Base-by-base conservation (phyloP, 2,113 vertebrate species). In the Camelus bactrianus region DNA sequence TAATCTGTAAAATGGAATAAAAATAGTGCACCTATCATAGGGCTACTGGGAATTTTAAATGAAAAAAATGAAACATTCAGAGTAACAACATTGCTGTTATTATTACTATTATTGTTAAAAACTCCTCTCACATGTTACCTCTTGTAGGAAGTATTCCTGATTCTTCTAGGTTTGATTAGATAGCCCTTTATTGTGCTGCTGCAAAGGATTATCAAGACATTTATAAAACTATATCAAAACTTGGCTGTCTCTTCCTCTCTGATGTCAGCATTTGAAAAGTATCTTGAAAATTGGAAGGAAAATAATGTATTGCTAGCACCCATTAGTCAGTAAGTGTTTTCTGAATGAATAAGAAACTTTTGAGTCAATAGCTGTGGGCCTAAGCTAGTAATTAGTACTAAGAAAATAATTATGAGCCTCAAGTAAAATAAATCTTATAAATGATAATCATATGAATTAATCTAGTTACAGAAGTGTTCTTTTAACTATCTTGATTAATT, bases 401-500 rank as follows among this genome's bases (percentile, higher is more conserved):
- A 86, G 75, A 32, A 97, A 96, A 93, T 97, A 87, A 96, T 93
- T 90, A 56, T 87, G 48, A 89, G 5, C 50, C 19, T 90, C 92
- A 87, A 84, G 62, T 82, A 94, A 92, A 97, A 90, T 94, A 90
- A 90, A 92, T 93, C 90, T 93, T 90, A 89, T 26, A 94, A 95
- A 88, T 87, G 82, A 97, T 93, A 89, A 95, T 94, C 60, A 8
- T 16, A 9, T 54, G 12, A 91, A 64, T 94, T 96, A 93, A 86
- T 96, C 42, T 82, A 72, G 67, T 93, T 95, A 93, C 62, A 85
- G 82, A 96, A 90, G 87, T 97, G n/a, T 80, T 96, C 69, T 83
- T 96, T 85, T 94, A 97, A 96, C 75, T 97, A 93, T 85, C 54
- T 92, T 80, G 84, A 86, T 82, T 95, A 70, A 97, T 52, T 84